These are phyloP conservation scores for Bombus terrestris DNA, from an alignment of 1,140 invertebrate species.

Conservation along the genomic window DNA sequence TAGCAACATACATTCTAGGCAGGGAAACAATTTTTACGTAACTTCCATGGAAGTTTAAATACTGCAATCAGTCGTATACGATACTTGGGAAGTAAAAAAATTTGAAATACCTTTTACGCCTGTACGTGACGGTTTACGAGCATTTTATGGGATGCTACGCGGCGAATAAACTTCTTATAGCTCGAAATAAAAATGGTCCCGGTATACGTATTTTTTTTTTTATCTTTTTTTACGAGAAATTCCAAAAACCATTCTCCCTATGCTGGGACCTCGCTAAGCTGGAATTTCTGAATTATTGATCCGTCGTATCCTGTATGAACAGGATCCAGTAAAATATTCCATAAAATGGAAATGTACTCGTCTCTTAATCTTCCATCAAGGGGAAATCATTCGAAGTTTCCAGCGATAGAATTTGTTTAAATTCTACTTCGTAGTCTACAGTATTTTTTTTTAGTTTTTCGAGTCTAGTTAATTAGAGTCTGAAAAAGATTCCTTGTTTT, in stretches of 20 bases:
- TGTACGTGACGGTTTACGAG: constrained; percentile 16
- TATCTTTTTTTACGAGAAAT: constrained; percentile 28
- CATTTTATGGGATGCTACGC: constrained; percentile 24
- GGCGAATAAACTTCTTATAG: constrained; percentile 35
- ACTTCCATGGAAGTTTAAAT: background rate
- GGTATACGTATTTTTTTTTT: background rate
- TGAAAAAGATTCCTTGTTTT: no score
- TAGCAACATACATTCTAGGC: background rate
- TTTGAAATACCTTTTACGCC: constrained; percentile 4
- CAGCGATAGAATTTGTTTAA: background rate
- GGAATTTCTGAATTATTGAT: constrained; percentile 48
- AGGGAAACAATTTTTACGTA: background rate
- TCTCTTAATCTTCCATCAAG: constrained; percentile 36
- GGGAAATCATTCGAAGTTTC: constrained; percentile 9
- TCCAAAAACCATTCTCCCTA: constrained; percentile 32
- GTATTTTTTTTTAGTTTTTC: background rate
- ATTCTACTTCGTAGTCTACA: background rate
- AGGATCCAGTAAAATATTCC: constrained; percentile 40
- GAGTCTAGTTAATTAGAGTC: background rate
- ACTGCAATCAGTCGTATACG: background rate
- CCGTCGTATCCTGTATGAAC: constrained; percentile 9
- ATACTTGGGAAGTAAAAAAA: background rate
- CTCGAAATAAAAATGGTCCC: constrained; percentile 19
- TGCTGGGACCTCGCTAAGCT: background rate
- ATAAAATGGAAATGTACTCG: constrained; percentile 41